Conservation (phyloP, 2,113 vertebrate species). For the Phodopus roborovskii region DNA sequence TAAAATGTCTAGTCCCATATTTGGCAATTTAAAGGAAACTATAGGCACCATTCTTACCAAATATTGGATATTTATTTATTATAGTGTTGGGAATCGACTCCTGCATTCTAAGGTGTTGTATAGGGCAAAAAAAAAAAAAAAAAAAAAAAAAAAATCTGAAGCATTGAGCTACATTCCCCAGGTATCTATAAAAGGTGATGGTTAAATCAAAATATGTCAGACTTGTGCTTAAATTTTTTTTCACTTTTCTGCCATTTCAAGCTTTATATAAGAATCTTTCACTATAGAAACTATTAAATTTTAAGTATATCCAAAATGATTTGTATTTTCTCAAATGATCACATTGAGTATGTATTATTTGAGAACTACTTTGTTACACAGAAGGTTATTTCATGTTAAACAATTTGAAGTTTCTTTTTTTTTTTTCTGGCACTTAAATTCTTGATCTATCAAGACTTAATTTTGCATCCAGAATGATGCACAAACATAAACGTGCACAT, state of each 20-base stretch:
- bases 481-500: background rate
- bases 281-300: background rate
- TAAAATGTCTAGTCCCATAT: background rate
- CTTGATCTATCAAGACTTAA: background rate
- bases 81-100: background rate
- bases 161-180: background rate
- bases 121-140: too few relatives aligned
- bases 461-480: background rate
- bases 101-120: background rate
- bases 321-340: background rate
- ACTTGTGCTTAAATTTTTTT: background rate
- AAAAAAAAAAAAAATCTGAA: too few relatives aligned
- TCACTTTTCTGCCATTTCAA: background rate
- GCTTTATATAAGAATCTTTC: background rate
- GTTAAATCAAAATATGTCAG: background rate
- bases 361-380: background rate
- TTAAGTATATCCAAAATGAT: background rate
- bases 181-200: background rate
- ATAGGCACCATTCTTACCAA: background rate
- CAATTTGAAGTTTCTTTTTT: background rate
- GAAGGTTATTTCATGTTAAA: background rate
- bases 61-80: background rate
- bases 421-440: background rate
- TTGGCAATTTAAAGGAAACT: background rate
- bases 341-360: background rate